Conservation (phyloP, 2,113 vertebrate species). For the Ciconia stormi region DNA sequence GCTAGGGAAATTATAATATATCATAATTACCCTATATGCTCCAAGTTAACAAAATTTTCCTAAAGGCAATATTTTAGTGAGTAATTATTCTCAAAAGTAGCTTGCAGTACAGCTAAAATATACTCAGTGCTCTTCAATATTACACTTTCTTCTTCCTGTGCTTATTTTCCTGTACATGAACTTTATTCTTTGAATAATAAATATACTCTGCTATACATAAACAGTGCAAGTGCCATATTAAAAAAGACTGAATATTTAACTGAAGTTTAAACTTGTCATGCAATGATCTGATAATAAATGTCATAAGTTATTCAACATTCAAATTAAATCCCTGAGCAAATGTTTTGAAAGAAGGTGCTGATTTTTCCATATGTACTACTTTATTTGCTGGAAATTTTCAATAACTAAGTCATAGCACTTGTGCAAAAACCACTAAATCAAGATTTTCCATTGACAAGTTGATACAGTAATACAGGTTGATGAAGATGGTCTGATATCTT, state of each 20-base stretch:
- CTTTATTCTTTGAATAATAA: conserved; percentile 10
- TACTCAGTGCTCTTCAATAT: neutral
- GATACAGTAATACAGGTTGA: neutral
- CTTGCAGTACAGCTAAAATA: neutral
- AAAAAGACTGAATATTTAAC: conserved; percentile 5
- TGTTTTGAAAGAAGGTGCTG: neutral
- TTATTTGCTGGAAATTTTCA: conserved; percentile 13
- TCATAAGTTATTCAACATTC: neutral
- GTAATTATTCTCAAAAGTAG: neutral
- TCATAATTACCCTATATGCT: neutral
- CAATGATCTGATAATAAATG: conserved; percentile 26
- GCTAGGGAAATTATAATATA: neutral
- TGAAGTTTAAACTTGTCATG: conserved; percentile 25
- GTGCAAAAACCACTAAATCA: neutral
- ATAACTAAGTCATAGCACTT: neutral
- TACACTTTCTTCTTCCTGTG: neutral
- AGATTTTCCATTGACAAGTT: conserved; percentile 9
- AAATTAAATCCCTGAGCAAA: conserved; percentile 43
- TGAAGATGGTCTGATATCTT: neutral
- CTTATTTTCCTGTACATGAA: neutral
- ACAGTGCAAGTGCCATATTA: neutral
- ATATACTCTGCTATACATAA: neutral
- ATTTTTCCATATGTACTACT: neutral
- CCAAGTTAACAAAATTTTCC: neutral
- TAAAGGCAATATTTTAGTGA: neutral